phyloP scores from a whole-genome alignment of 2,888 invertebrate genomes.

The Eulithis testata region DNA sequence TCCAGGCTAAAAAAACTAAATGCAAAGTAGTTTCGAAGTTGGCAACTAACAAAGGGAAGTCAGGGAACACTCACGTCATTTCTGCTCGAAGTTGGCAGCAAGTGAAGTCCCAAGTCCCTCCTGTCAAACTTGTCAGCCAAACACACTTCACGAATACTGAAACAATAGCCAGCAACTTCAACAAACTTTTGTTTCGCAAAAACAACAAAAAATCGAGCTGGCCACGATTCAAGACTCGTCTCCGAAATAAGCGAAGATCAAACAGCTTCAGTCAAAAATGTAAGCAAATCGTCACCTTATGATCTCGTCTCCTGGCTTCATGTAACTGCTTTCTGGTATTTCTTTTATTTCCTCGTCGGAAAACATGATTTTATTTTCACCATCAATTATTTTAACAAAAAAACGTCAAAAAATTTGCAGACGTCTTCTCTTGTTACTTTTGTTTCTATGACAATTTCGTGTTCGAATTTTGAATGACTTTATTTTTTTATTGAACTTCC shows the following conservation, averaged over 20 bases:
- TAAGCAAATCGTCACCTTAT: conserved; percentile 65
- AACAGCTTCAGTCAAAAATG: conserved; percentile 22
- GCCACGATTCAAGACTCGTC: conserved; percentile 53
- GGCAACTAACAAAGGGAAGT: conserved; percentile 22
- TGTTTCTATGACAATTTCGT: conserved; percentile 64
- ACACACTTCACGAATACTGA: conserved; percentile 76
- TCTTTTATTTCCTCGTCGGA: conserved; percentile 81
- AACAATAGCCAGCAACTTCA: conserved; percentile 50
- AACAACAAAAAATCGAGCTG: conserved; percentile 58
- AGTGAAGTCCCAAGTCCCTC: conserved; percentile 64
- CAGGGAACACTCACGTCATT: conserved; percentile 63
- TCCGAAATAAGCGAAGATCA: conserved; percentile 50
- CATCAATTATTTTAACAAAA: conserved; percentile 80
- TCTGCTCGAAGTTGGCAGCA: conserved; percentile 60
- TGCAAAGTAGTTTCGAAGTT: conserved; percentile 18
- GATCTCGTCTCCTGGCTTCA: conserved; percentile 75
- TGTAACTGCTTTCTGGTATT: conserved; percentile 69
- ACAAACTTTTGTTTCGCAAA: conserved; percentile 46
- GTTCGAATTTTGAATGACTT: conserved; percentile 54
- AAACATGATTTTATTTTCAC: conserved; percentile 79
- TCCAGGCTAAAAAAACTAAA: conserved; percentile 4
- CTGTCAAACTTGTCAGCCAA: conserved; percentile 74
- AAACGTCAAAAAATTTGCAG: conserved; percentile 70
- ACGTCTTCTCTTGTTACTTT: conserved; percentile 63
- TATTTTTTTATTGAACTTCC: conserved; percentile 40